Evolutionary conservation across 2,888 invertebrate genomes (phyloP).

Genomic region (Smittia sp.): DNA sequence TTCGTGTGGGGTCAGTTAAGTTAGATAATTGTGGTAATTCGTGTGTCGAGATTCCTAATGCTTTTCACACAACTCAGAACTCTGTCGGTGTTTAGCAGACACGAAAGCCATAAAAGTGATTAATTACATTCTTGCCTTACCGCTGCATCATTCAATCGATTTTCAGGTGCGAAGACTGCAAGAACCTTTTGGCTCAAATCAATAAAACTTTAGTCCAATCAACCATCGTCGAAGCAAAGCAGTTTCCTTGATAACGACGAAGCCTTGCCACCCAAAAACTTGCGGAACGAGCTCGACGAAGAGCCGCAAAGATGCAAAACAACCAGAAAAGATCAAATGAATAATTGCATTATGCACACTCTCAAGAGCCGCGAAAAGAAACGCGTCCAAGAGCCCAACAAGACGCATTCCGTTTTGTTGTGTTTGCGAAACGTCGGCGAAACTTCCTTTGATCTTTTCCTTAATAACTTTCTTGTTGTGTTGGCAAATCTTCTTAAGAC

Average conservation of each 20-base stretch:
- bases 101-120: neutral
- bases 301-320: neutral
- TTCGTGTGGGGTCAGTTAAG: constrained; percentile 10
- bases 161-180: too few species aligned
- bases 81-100: neutral
- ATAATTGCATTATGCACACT: constrained; percentile 24
- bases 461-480: constrained; percentile 40
- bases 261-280: neutral
- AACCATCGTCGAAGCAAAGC: too few species aligned
- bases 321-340: constrained; percentile 27
- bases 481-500: constrained; percentile 10
- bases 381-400: neutral
- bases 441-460: constrained; percentile 35
- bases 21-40: constrained; percentile 9
- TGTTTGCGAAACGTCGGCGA: constrained; percentile 29
- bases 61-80: neutral
- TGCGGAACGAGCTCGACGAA: neutral
- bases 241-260: neutral
- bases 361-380: neutral
- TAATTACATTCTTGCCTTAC: neutral
- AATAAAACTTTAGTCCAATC: neutral
- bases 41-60: neutral
- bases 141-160: too few species aligned
- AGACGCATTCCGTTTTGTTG: neutral
- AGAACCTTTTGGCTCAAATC: too few species aligned